Conservation (phyloP, 2,113 vertebrate genomes). For the Nesoenas mayeri region DNA sequence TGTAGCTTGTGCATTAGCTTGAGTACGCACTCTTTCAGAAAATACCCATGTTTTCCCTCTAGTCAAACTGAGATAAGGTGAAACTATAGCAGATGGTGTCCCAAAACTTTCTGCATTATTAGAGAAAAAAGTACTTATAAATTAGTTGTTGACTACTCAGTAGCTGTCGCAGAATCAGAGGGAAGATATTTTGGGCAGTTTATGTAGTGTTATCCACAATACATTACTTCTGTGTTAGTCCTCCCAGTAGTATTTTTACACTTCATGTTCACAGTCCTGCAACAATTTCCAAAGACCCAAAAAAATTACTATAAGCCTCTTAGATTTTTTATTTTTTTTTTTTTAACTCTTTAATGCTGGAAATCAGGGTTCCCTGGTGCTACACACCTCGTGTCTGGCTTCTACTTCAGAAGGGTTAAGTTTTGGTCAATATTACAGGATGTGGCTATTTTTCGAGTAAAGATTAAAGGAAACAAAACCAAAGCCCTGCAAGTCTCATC, state of each 20-base stretch:
- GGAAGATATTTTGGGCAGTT: background rate
- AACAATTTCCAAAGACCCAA: conserved; percentile 50
- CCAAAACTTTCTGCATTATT: background rate
- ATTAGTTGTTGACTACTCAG: background rate
- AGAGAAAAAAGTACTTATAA: background rate
- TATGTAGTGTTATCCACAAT: background rate
- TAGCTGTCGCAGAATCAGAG: background rate
- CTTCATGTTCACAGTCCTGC: background rate
- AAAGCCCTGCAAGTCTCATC: conserved; percentile 32
- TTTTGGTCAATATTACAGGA: conserved; percentile 24
- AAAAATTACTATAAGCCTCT: background rate
- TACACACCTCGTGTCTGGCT: conserved; percentile 33
- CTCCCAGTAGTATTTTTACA: background rate
- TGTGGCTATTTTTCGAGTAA: conserved; percentile 34
- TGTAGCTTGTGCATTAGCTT: conserved; percentile 42
- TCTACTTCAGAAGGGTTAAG: conserved; percentile 44
- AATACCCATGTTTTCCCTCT: background rate
- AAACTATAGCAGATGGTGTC: background rate
- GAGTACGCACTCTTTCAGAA: background rate
- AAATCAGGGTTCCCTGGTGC: conserved; percentile 38
- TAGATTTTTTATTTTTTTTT: background rate
- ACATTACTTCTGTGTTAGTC: background rate
- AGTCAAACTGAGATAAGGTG: background rate
- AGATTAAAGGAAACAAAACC: conserved; percentile 38
- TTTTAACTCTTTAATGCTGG: background rate